Percentiles rank a stretch among this genome's conserved stretches.
These are phyloP conservation scores for Megaleporinus macrocephalus DNA, from an alignment of 2,113 vertebrate genomes.

Conservation along the genomic window DNA sequence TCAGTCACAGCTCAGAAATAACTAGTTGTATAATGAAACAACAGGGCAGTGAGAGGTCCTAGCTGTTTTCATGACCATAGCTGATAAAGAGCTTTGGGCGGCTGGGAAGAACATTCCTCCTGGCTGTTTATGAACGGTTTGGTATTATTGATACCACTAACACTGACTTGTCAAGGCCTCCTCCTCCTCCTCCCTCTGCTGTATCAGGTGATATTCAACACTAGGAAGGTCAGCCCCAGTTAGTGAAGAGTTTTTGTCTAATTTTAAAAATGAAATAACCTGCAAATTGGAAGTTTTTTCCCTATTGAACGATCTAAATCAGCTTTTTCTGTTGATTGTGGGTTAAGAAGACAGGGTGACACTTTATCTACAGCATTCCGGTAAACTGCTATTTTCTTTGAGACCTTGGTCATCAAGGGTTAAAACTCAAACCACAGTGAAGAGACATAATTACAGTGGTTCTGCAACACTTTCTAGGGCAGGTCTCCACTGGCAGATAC, in stretches of 20 bases:
- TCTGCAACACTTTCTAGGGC: slow-evolving; percentile 49
- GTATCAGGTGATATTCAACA: background rate
- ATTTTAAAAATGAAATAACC: background rate
- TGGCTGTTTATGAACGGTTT: background rate
- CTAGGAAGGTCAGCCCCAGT: background rate
- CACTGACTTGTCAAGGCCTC: background rate
- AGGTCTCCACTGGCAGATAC: slow-evolving; percentile 68
- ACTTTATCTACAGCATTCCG: slow-evolving; percentile 5
- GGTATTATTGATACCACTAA: background rate
- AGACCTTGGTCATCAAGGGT: slow-evolving; percentile 11
- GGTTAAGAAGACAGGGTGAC: slow-evolving; percentile 10
- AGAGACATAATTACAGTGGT: slow-evolving; percentile 38
- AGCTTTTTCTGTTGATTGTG: slow-evolving; percentile 6
- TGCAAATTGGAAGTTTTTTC: background rate
- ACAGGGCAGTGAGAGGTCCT: slow-evolving; percentile 23
- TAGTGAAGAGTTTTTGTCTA: background rate
- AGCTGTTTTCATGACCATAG: slow-evolving; percentile 24
- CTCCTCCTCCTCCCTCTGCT: too few relatives aligned
- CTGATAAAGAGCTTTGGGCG: background rate
- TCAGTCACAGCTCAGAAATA: slow-evolving; percentile 54
- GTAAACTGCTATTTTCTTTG: slow-evolving; percentile 25
- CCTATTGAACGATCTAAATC: background rate
- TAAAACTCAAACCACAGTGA: background rate
- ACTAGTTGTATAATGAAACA: slow-evolving; percentile 37
- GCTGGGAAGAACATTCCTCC: background rate